Evolutionary conservation across 2,113 vertebrate genomes (phyloP), one percentile per base, ranked within the genome.

Genomic region (Mirza zaza): DNA sequence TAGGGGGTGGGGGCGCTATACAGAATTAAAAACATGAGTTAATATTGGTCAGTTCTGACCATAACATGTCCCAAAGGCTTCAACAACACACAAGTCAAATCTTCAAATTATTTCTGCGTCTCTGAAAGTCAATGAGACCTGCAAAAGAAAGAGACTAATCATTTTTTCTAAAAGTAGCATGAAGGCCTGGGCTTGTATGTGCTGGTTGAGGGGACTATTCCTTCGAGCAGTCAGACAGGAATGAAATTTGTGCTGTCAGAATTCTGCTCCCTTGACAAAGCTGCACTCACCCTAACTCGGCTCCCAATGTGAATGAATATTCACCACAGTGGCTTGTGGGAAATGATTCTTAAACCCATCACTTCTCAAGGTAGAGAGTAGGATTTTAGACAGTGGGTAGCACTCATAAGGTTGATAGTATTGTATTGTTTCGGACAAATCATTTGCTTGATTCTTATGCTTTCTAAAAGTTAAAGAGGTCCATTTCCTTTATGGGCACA

Each of bases 301-400:
- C 39, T 91, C 79, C 87, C 84, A 80, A 94, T 48, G 71, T 92
- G 48, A 96, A 82, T 70, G 42, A 85, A 67, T 45, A 6, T 70
- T 93, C 55, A 94, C 23, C 36, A 75, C 32, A 71, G 75, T 59
- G 76, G 52, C 76, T 90, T 61, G 15, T 92, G 75, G 80, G 61
- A 96, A 97, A 95, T 94, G 90, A 63, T 83, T 93, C 89, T 88
- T 93, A 87, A 97, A 59, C 67, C 48, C 39, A 73, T 90, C 70
- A 68, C 76, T 95, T 95, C 75, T 90, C 73, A 89, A 48, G 27
- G 32, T 5, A 17, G 50, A 97, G 55, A 90, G 67, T 1, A 73
- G 48, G 70, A 52, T 21, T 81, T 93, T 42, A 90, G 81, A 59
- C 39, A 71, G 79, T 79, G 14, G n/a, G 15, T 32, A 79, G 50